These are phyloP conservation scores for Echeneis naucrates DNA, from an alignment of 2,797 vertebrate species.

Conservation along the genomic window DNA sequence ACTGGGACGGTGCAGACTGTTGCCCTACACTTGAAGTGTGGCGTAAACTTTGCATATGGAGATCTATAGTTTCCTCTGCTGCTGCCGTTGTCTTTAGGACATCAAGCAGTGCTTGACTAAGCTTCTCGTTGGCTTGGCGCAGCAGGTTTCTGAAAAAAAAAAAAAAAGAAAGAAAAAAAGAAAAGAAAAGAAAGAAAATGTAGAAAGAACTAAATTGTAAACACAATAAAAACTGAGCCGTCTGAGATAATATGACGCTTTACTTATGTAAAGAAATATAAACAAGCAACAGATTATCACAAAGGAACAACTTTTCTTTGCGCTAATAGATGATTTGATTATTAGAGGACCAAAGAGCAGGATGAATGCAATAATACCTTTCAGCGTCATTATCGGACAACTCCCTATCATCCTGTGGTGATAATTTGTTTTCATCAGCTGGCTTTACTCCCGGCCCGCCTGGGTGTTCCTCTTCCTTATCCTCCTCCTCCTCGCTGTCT, in stretches of 20 bases:
- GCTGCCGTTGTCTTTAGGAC: constrained; percentile 93
- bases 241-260: neutral
- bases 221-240: neutral
- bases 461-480: constrained; percentile 63
- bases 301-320: neutral
- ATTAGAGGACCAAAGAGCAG: neutral
- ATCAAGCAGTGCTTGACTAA: constrained; percentile 91
- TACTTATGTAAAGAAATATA: constrained; percentile 3
- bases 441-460: constrained; percentile 33
- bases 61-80: constrained; percentile 93
- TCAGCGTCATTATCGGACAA: constrained; percentile 80
- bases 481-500: constrained; percentile 55
- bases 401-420: constrained; percentile 71
- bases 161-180: neutral
- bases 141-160: constrained; percentile 80
- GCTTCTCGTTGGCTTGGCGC: constrained; percentile 87
- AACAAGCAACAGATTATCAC: neutral
- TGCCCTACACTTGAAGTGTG: constrained; percentile 79
- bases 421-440: constrained; percentile 40
- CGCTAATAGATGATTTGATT: neutral
- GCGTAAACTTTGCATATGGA: constrained; percentile 88
- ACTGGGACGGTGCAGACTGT: constrained; percentile 29
- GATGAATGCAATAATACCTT: constrained; percentile 82
- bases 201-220: neutral
- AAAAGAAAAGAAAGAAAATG: neutral